Evolutionary conservation across 2,888 invertebrate genomes (phyloP).

Genomic region (Cyaniris semiargus): DNA sequence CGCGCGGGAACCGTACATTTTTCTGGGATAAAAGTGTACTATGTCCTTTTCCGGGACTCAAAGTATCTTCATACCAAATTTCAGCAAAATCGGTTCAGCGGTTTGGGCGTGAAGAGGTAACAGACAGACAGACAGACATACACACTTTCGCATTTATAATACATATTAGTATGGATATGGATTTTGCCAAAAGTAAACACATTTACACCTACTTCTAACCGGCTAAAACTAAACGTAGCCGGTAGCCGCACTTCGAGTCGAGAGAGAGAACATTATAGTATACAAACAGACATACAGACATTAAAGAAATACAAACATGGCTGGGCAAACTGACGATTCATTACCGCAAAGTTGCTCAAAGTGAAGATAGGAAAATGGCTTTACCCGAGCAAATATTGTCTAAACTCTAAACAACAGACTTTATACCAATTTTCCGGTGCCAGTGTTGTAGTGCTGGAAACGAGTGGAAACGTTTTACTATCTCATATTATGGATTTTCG

Average conservation of each 20-base stretch:
- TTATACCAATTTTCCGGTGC: background rate
- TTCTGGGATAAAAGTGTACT: too few species aligned
- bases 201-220: background rate
- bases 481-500: background rate
- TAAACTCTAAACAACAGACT: constrained; percentile 7
- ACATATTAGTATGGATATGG: too few species aligned
- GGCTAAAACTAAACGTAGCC: background rate
- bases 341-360: background rate
- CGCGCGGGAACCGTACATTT: too few species aligned
- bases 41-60: too few species aligned
- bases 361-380: constrained; percentile 16
- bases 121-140: too few species aligned
- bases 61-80: too few species aligned
- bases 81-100: too few species aligned
- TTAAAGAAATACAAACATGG: constrained; percentile 12
- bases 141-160: too few species aligned
- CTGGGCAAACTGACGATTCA: background rate
- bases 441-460: background rate
- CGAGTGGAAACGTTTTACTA: background rate
- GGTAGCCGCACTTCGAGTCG: background rate
- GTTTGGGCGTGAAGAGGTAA: too few species aligned
- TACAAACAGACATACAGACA: background rate
- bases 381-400: constrained; percentile 24
- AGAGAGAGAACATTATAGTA: too few species aligned
- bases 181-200: too few species aligned